Evolutionary conservation across 1,140 invertebrate genomes (phyloP), one percentile per base, ranked within the genome.

Genomic region (Neodiprion pinetum): DNA sequence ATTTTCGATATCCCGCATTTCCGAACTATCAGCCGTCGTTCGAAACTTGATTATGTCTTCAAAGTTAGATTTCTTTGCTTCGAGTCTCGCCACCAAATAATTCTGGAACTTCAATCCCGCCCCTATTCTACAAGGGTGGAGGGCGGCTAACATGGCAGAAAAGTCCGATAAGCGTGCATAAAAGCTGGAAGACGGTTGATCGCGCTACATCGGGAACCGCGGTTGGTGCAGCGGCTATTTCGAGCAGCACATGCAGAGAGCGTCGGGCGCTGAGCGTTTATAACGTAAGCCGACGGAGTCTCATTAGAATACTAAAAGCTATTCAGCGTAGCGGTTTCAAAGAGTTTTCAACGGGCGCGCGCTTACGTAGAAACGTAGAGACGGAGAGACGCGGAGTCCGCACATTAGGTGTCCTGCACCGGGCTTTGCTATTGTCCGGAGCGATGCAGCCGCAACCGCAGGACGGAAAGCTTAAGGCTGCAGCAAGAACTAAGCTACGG

Each of bases 241-340:
- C 53, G n/a, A 61, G 53, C 53, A 61, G 4, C n/a, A 9, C 53
- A 61, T 12, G 53, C 11, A 17, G 53, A 9, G 11, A 5, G 53
- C 53, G 53, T 17, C 53, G 11, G 53, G 9, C 11, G n/a, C 28
- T 40, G 28, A 40, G 53, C 53, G 53, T 61, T 61, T 61, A 61
- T 61, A 61, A 61, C 53, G 53, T 61, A 61, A 61, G 53, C n/a
- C 53, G 53, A 61, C 11, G 53, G 11, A 14, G n/a, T 5, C 53
- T 61, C 53, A 61, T 61, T 61, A 61, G 53, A 61, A 61, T 61
- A 61, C 53, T 61, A 61, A 61, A 61, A 61, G 53, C 53, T 9
- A 61, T 61, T 61, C 53, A 61, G 53, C 53, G n/a, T 61, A 61
- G 53, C 53, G 8, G 53, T 61, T 61, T 61, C 14, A 12, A 40